phyloP scores from a whole-genome alignment of 2,113 vertebrate species.

The Agapornis roseicollis region DNA sequence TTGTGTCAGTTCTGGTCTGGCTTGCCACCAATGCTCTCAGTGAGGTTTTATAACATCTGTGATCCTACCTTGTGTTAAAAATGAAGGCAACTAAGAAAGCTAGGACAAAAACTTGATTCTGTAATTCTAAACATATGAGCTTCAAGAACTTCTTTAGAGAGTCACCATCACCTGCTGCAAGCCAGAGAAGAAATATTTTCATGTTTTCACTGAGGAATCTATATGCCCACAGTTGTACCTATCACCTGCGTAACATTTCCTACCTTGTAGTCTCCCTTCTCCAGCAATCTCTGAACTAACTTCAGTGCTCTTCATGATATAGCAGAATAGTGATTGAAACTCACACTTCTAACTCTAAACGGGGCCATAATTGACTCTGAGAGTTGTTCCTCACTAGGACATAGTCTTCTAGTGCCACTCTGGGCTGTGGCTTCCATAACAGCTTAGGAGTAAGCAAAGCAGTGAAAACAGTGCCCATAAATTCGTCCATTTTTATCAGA shows the following conservation, averaged over 20 bases:
- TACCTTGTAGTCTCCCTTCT: neutral
- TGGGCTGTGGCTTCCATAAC: neutral
- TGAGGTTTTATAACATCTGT: neutral
- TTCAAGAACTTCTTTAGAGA: neutral
- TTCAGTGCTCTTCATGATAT: neutral
- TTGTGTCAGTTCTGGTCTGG: neutral
- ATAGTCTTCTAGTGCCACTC: neutral
- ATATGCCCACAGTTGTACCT: neutral
- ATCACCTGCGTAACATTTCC: neutral
- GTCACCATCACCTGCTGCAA: neutral
- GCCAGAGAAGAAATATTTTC: neutral
- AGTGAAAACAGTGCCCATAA: neutral
- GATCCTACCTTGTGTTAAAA: neutral
- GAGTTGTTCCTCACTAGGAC: neutral
- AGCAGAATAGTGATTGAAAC: neutral
- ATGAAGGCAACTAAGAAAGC: neutral
- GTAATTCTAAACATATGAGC: neutral
- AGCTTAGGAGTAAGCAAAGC: neutral
- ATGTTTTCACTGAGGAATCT: neutral
- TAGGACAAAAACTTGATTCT: neutral
- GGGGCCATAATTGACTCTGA: neutral
- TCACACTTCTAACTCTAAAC: neutral
- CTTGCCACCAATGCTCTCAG: neutral
- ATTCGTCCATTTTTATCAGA: neutral
- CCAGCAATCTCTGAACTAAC: neutral